phyloP scores from a whole-genome alignment of 2,888 invertebrate genomes.

The Leptinotarsa rubiginosa region DNA sequence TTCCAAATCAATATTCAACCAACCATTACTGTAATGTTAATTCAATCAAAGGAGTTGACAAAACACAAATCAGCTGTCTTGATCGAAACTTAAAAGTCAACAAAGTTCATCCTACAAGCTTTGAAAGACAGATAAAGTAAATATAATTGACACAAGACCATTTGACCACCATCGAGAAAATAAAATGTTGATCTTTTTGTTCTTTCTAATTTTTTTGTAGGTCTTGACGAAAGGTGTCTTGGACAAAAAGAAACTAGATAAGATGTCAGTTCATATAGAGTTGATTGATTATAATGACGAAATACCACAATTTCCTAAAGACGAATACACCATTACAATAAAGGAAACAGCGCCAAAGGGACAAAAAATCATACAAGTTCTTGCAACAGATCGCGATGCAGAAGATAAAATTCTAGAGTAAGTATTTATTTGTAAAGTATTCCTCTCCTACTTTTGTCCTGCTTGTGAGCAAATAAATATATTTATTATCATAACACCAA shows the following conservation, averaged over 20 bases:
- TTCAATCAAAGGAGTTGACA: too few relatives aligned
- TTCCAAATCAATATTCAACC: too few relatives aligned
- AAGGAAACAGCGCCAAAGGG: conserved; percentile 71
- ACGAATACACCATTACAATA: conserved; percentile 64
- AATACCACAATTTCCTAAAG: conserved; percentile 71
- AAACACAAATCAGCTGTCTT: too few relatives aligned
- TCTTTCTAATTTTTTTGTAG: conserved; percentile 50
- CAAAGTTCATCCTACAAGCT: too few relatives aligned
- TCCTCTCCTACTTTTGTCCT: too few relatives aligned
- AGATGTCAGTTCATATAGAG: conserved; percentile 42
- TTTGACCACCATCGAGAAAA: too few relatives aligned
- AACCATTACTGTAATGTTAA: too few relatives aligned
- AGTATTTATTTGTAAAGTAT: conserved; percentile 50
- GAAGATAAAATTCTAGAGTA: conserved; percentile 70
- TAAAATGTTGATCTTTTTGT: neutral
- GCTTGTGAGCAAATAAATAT: too few relatives aligned
- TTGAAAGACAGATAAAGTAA: too few relatives aligned
- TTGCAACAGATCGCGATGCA: conserved; percentile 74
- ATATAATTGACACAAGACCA: too few relatives aligned
- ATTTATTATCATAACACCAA: too few relatives aligned
- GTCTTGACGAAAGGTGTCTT: conserved; percentile 59
- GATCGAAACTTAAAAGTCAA: too few relatives aligned
- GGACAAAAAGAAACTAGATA: conserved; percentile 41
- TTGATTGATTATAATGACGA: conserved; percentile 78
- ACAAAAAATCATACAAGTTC: conserved; percentile 68